Conservation (phyloP, 2,888 invertebrate species). For the Ceraclea dissimilis region DNA sequence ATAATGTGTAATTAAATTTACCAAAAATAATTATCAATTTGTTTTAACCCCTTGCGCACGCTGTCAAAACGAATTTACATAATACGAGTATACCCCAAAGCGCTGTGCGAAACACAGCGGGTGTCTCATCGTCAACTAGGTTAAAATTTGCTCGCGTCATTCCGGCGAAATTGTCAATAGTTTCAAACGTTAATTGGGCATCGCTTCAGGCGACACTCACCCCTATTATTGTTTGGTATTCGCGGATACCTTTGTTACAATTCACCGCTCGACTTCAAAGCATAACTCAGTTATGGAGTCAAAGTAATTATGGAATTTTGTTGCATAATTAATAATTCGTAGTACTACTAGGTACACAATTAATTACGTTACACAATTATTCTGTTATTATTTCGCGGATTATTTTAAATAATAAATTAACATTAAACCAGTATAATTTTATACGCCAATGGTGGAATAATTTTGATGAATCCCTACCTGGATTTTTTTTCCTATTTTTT, state of each 20-base stretch:
- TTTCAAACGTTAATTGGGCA: conserved; percentile 18
- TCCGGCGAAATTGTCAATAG: conserved; percentile 3
- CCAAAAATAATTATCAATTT: conserved; percentile 1
- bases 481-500: no score
- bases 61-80: conserved; percentile 1
- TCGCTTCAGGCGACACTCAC: conserved; percentile 10
- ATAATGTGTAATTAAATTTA: background rate
- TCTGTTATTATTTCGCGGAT: no score
- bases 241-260: background rate
- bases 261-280: conserved; percentile 3
- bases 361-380: background rate
- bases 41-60: background rate
- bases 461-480: no score
- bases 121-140: conserved; percentile 7
- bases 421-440: no score
- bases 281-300: background rate
- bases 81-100: conserved; percentile 10
- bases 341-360: background rate
- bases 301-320: background rate
- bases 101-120: conserved; percentile 6
- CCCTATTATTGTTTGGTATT: background rate
- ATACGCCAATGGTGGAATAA: no score
- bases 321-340: background rate
- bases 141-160: conserved; percentile 3
- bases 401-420: no score